Percentiles rank a stretch among this genome's conserved stretches.
Conservation (phyloP, 2,797 vertebrate genomes). For the Notolabrus celidotus region DNA sequence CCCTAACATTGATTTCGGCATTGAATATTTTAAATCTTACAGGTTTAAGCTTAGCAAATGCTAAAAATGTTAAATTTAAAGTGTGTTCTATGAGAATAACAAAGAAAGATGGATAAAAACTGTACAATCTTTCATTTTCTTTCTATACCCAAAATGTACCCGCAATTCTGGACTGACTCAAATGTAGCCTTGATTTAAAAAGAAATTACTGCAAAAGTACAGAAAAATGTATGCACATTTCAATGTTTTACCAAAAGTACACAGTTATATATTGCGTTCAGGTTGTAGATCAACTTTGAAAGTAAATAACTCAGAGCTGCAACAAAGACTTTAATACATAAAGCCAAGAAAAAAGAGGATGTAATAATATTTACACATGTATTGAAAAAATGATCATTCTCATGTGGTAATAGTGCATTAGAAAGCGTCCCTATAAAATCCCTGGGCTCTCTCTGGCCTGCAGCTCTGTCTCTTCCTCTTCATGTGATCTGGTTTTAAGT, state of each 20-base stretch:
- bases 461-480: slow-evolving; percentile 18
- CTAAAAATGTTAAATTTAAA: too few relatives aligned
- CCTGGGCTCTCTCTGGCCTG: not conserved
- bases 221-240: too few relatives aligned
- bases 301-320: not conserved
- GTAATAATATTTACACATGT: not conserved
- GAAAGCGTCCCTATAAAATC: not conserved
- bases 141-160: too few relatives aligned
- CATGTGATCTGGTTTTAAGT: slow-evolving; percentile 63
- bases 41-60: too few relatives aligned
- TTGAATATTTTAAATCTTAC: too few relatives aligned
- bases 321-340: not conserved
- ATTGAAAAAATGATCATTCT: not conserved
- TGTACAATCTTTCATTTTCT: too few relatives aligned
- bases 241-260: not conserved
- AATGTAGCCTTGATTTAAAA: too few relatives aligned
- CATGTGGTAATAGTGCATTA: not conserved
- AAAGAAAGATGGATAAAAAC: too few relatives aligned
- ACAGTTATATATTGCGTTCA: not conserved
- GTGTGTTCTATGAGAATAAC: too few relatives aligned
- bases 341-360: slow-evolving; percentile 2
- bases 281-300: not conserved
- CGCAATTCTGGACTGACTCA: too few relatives aligned
- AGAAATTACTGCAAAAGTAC: too few relatives aligned
- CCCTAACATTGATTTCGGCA: too few relatives aligned